Conservation (phyloP, 2,888 invertebrate species). For the Plusia festucae region DNA sequence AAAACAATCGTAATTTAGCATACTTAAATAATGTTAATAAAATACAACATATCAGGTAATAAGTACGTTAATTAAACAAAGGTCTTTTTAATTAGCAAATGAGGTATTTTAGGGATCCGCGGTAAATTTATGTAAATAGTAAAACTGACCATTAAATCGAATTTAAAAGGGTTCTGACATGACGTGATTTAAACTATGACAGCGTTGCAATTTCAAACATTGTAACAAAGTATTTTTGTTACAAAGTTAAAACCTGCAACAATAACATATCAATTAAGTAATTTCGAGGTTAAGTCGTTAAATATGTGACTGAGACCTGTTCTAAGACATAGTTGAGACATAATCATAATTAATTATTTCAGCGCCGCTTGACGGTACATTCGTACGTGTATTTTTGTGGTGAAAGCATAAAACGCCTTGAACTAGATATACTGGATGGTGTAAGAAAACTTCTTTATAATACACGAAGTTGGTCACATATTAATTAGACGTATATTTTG, state of each 20-base stretch:
- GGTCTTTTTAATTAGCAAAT: too few relatives aligned
- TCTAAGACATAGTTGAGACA: constrained; percentile 13
- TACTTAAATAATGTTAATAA: not conserved
- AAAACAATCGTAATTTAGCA: not conserved
- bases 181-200: too few relatives aligned
- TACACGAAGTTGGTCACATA: not conserved
- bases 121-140: too few relatives aligned
- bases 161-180: not conserved
- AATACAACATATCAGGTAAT: not conserved
- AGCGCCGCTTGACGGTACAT: constrained; percentile 7
- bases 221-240: constrained; percentile 9
- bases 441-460: constrained; percentile 6
- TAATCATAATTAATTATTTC: constrained; percentile 5
- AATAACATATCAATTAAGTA: constrained; percentile 18
- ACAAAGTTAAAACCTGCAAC: constrained; percentile 10
- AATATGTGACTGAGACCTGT: constrained; percentile 11
- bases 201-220: too few relatives aligned
- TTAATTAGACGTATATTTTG: not conserved
- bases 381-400: constrained; percentile 3
- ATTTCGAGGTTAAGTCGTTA: constrained; percentile 27
- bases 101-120: too few relatives aligned
- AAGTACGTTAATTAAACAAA: not conserved
- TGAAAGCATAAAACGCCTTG: constrained; percentile 6
- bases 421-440: constrained; percentile 6
- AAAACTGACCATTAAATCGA: too few relatives aligned